Evolutionary conservation across 2,888 invertebrate species (phyloP), one percentile per base, ranked within the genome.

Genomic region (Tiliacea citrago): DNA sequence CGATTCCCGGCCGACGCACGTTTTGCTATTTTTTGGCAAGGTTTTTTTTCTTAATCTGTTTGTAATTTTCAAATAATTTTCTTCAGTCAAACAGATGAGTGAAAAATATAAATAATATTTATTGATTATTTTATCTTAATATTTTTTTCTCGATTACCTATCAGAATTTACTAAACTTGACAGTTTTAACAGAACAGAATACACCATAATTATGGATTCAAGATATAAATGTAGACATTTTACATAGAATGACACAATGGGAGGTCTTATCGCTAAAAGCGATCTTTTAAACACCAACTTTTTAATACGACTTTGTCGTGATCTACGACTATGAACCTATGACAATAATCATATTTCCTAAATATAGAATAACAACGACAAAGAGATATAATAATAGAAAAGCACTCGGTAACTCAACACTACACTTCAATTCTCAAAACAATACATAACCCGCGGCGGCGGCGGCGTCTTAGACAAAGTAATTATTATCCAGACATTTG

Each of bases 1-100:
- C 96, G 96, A 96, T 96, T 96, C 96, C 96, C 96, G 96, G 96
- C 96, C 96, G 90, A 95, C 96, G 96, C 96, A 96, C 92, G 83
- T 91, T 94, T 95, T 94, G 91, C 71, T 29, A 53, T 55, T 85
- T 70, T 45, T 35, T 12, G 9, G 8, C 21, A 2, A 16, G 0
- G 0, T 67, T 58, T 12, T 16, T 39, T 47, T 24, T 68, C 10
- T 7, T 3, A 12, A 0, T 2, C 13, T 10, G 7, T 51, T 7
- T 12, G 4, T 21, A 6, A 6, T 16, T 1, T 55, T 47, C 7
- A 9, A 0, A 9, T 29, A 24, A 1, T 9, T 0, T 9, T 29
- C 16, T 21, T 13, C 7, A 5, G 8, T 16, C 3, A 29, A 67
- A 0, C 8, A 16, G 16, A 18, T 1, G 2, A 21, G 7, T 1